These are phyloP conservation scores for Gnathonemus longibarbis DNA, from an alignment of 2,113 vertebrate species.

Conservation along the genomic window DNA sequence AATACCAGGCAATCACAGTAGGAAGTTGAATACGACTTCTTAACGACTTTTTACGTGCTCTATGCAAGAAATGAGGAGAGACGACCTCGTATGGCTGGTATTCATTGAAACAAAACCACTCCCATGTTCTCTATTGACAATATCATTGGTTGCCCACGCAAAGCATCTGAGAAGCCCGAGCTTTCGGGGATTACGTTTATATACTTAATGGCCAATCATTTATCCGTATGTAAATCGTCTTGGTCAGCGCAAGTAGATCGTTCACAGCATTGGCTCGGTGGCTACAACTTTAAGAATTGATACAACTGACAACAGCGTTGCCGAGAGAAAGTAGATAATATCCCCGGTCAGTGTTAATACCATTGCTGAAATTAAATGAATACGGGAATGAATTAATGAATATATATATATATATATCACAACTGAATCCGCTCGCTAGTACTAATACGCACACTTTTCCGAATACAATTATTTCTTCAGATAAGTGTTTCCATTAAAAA, in stretches of 20 bases:
- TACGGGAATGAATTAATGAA: not conserved
- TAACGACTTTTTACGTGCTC: too few relatives aligned
- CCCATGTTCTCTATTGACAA: not conserved
- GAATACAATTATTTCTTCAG: not conserved
- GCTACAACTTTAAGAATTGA: not conserved
- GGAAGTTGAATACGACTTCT: not conserved
- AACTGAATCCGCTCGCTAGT: not conserved
- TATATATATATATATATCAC: not conserved
- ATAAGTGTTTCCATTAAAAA: not conserved
- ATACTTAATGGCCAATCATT: not conserved
- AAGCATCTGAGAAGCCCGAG: conserved; percentile 3
- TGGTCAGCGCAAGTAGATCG: not conserved
- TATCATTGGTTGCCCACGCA: conserved; percentile 25
- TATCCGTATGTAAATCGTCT: not conserved
- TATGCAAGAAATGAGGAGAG: not conserved
- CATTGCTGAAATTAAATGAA: not conserved
- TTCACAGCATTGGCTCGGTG: not conserved
- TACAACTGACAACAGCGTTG: not conserved
- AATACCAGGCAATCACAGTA: not conserved
- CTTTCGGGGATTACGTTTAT: not conserved
- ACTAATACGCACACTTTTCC: not conserved
- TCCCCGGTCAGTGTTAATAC: not conserved
- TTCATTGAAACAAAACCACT: conserved; percentile 11
- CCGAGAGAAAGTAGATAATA: not conserved
- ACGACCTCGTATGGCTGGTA: not conserved